phyloP scores from a whole-genome alignment of 2,888 invertebrate species.

The Silvanus unidentatus region DNA sequence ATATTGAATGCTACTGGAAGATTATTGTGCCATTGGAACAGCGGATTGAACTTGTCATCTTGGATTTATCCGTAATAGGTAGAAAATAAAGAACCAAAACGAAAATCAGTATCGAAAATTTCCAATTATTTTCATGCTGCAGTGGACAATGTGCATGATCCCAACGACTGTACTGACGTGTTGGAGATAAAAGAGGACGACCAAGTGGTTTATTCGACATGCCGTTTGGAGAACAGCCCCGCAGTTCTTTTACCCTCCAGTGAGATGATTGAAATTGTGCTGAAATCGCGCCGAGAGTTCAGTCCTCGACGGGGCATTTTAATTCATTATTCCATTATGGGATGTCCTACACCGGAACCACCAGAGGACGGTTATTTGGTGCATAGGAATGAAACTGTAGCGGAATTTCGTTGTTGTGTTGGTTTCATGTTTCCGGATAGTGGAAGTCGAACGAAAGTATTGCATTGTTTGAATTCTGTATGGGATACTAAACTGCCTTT shows the following conservation, averaged over 20 bases:
- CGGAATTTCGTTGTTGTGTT: conserved; percentile 64
- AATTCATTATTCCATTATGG: conserved; percentile 58
- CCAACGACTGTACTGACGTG: conserved; percentile 46
- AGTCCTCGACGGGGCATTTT: conserved; percentile 59
- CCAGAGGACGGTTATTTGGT: conserved; percentile 65
- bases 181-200: conserved; percentile 51
- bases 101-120: too few relatives aligned
- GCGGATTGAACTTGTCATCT: conserved; percentile 57
- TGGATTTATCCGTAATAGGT: conserved; percentile 69
- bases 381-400: conserved; percentile 57
- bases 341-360: conserved; percentile 59
- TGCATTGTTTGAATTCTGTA: conserved; percentile 60
- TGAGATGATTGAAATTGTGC: conserved; percentile 44
- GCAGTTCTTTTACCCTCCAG: conserved; percentile 48
- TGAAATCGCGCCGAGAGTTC: conserved; percentile 22
- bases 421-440: conserved; percentile 65
- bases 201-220: conserved; percentile 49
- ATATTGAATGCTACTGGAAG: conserved; percentile 60
- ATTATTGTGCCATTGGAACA: conserved; percentile 58
- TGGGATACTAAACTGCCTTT: conserved; percentile 61
- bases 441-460: conserved; percentile 53
- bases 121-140: conserved; percentile 25
- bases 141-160: conserved; percentile 17
- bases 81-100: conserved; percentile 29
- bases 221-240: conserved; percentile 53